Conservation (phyloP, 2,888 invertebrate species). For the Autographa gamma region DNA sequence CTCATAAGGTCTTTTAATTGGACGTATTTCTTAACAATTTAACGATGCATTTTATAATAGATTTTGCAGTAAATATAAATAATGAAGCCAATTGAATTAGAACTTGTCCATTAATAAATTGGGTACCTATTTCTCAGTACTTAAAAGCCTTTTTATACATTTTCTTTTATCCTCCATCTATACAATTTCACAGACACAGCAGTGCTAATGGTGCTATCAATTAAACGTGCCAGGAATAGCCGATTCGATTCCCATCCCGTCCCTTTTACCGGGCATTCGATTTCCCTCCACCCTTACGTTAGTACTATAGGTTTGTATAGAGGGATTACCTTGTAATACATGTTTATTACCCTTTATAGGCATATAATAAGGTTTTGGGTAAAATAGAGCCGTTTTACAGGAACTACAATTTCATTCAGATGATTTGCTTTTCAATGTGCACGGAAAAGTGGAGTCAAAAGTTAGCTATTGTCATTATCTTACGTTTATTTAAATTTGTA, state of each 20-base stretch:
- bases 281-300: conserved; percentile 48
- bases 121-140: conserved; percentile 20
- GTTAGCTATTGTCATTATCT: too few relatives aligned
- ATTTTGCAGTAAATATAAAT: background rate
- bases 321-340: conserved; percentile 18
- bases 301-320: conserved; percentile 13
- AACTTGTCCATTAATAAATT: conserved; percentile 29
- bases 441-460: too few relatives aligned
- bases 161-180: conserved; percentile 25
- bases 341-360: background rate
- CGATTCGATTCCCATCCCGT: conserved; percentile 76
- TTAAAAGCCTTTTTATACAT: conserved; percentile 31
- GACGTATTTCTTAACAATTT: background rate
- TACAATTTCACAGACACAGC: conserved; percentile 37
- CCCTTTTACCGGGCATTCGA: conserved; percentile 71
- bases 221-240: conserved; percentile 78
- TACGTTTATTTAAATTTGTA: too few relatives aligned
- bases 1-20: background rate
- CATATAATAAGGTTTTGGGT: background rate
- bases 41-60: background rate
- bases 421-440: too few relatives aligned
- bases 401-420: too few relatives aligned
- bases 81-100: background rate
- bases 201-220: conserved; percentile 81
- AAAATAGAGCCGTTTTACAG: background rate